Evolutionary conservation across 2,888 invertebrate species (phyloP).

Genomic region (Drosophila engyochracea): DNA sequence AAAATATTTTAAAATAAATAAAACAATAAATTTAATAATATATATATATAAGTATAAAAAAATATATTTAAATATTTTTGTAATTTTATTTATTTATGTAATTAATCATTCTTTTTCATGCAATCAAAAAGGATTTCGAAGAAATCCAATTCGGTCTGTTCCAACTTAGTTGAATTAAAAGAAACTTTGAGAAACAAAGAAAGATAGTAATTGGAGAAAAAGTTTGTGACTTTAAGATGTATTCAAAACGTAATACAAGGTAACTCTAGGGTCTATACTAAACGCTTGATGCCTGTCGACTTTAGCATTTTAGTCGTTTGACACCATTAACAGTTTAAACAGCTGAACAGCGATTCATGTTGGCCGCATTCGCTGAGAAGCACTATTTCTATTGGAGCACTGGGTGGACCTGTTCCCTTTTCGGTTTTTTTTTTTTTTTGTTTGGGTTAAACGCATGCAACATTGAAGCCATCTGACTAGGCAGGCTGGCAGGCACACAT

Average conservation of each 20-base stretch:
- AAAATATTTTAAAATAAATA: not conserved
- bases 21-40: not conserved
- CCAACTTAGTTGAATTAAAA: not conserved
- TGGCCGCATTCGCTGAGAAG: not conserved
- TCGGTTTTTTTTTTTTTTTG: not conserved
- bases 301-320: constrained; percentile 6
- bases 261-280: not conserved
- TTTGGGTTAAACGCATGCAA: constrained; percentile 20
- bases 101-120: not conserved
- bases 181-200: not conserved
- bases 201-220: not conserved
- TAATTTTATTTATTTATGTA: not conserved
- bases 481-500: constrained; percentile 8
- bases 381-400: constrained; percentile 2
- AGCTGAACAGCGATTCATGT: constrained; percentile 28
- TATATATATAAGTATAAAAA: not conserved
- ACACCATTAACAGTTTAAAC: constrained; percentile 13
- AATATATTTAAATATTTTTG: not conserved
- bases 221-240: not conserved
- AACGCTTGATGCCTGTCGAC: not conserved
- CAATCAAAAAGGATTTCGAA: not conserved
- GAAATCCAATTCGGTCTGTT: not conserved
- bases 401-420: not conserved
- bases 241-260: no score
- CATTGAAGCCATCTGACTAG: constrained; percentile 21